Conservation (phyloP, 2,888 invertebrate genomes). For the Tachina fera region DNA sequence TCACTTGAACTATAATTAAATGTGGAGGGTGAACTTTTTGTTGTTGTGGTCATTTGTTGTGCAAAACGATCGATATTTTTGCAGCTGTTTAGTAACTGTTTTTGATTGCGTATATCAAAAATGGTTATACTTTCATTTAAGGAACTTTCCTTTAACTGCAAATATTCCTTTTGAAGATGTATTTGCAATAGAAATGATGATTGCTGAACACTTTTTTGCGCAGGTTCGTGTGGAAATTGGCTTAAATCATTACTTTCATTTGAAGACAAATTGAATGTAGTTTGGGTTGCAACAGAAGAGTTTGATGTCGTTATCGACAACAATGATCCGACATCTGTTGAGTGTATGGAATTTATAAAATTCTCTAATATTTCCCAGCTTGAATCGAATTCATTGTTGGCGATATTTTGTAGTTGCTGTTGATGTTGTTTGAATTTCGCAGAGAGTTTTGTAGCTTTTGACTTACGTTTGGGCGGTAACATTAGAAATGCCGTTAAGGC, state of each 20-base stretch:
- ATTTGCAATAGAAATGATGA: constrained; percentile 75
- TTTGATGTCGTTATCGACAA: constrained; percentile 59
- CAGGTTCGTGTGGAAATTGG: constrained; percentile 1
- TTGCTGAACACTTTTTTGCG: not conserved
- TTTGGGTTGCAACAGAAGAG: constrained; percentile 6
- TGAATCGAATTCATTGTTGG: constrained; percentile 72
- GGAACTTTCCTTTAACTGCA: constrained; percentile 26
- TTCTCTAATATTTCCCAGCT: constrained; percentile 78
- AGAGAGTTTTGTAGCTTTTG: constrained; percentile 44
- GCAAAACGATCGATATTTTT: constrained; percentile 25
- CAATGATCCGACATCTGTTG: constrained; percentile 59
- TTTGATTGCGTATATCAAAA: constrained; percentile 79
- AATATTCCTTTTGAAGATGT: constrained; percentile 71
- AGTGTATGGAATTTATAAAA: constrained; percentile 75
- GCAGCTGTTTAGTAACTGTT: constrained; percentile 45
- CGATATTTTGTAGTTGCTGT: constrained; percentile 16
- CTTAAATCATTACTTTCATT: constrained; percentile 17
- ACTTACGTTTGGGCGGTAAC: constrained; percentile 67
- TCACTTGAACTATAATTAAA: constrained; percentile 47
- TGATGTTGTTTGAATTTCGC: constrained; percentile 33
- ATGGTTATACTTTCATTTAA: constrained; percentile 78
- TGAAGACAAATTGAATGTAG: constrained; percentile 47
- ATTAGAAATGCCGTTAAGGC: constrained; percentile 80
- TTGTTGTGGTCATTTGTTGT: constrained; percentile 17
- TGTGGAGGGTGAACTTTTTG: constrained; percentile 3